phyloP scores from a whole-genome alignment of 2,113 vertebrate species.

The Eclectus roratus region DNA sequence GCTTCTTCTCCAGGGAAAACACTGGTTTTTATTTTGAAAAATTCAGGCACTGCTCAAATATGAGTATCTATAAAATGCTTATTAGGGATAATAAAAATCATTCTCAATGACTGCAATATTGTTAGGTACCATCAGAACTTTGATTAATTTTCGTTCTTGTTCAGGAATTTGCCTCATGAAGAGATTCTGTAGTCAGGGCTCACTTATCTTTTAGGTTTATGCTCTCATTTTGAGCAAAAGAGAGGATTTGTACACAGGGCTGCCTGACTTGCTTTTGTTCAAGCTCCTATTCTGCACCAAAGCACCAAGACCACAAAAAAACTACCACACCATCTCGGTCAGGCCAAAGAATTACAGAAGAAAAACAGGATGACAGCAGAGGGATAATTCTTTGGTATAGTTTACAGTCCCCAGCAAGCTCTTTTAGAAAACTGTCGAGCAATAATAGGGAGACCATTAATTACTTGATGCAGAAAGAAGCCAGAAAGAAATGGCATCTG shows the following conservation, averaged over 20 bases:
- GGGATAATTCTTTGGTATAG: not conserved
- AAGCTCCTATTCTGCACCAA: not conserved
- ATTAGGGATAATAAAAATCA: slow-evolving; percentile 63
- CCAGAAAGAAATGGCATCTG: not conserved
- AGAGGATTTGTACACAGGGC: not conserved
- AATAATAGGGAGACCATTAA: not conserved
- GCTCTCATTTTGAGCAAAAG: not conserved
- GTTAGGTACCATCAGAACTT: slow-evolving; percentile 32
- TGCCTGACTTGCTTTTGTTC: not conserved
- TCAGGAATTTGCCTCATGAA: not conserved
- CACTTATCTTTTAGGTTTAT: slow-evolving; percentile 1
- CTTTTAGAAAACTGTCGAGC: not conserved
- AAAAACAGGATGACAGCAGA: not conserved
- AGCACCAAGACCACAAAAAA: not conserved
- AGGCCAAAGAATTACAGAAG: not conserved
- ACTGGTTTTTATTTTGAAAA: slow-evolving; percentile 31
- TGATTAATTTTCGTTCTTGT: slow-evolving; percentile 38
- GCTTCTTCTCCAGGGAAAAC: slow-evolving; percentile 34
- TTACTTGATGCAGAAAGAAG: not conserved
- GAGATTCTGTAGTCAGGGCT: not conserved
- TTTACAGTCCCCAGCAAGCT: not conserved
- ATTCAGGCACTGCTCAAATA: slow-evolving; percentile 42
- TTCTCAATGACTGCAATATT: slow-evolving; percentile 23
- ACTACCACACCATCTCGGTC: fast-evolving
- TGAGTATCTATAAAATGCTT: slow-evolving; percentile 42